A percentile compares a stretch with the other conserved stretches of the same genome.
These are phyloP conservation scores for Choreutis nemorana DNA, from an alignment of 2,888 invertebrate genomes.

Conservation along the genomic window DNA sequence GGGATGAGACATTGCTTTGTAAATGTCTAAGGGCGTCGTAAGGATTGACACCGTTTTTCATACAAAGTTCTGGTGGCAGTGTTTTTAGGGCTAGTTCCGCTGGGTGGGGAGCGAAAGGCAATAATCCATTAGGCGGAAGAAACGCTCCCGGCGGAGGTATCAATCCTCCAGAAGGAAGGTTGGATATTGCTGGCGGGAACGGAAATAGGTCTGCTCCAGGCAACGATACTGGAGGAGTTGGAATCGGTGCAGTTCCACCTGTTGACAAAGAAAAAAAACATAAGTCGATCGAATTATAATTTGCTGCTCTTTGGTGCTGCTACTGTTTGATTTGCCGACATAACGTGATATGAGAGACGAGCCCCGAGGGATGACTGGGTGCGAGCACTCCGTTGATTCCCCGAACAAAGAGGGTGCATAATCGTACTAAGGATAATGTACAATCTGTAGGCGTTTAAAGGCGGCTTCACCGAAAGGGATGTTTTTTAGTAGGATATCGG, in stretches of 20 bases:
- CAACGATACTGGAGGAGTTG: conserved; percentile 39
- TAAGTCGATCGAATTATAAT: conserved; percentile 6
- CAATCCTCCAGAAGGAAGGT: conserved; percentile 46
- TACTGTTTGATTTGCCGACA: conserved; percentile 41
- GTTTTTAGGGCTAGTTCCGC: conserved; percentile 55
- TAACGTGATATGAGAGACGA: conserved; percentile 62
- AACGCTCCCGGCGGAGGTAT: conserved; percentile 67
- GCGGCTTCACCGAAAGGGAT: conserved; percentile 64
- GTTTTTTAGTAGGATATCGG: conserved; percentile 60
- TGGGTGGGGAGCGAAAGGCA: conserved; percentile 64
- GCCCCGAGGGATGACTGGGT: conserved; percentile 43
- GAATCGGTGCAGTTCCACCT: conserved; percentile 50
- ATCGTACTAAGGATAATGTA: conserved; percentile 67
- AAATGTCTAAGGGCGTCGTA: conserved; percentile 62
- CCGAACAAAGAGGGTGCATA: conserved; percentile 65
- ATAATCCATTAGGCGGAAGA: conserved; percentile 59
- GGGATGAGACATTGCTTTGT: conserved; percentile 51
- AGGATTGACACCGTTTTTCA: conserved; percentile 65
- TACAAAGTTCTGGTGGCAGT: conserved; percentile 52
- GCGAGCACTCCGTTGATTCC: conserved; percentile 59
- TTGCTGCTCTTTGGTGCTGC: conserved; percentile 19
- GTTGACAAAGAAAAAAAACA: conserved; percentile 28
- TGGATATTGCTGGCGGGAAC: conserved; percentile 48
- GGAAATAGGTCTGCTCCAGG: conserved; percentile 53
- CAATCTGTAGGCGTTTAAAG: conserved; percentile 68